Base-by-base conservation (phyloP, 2,113 vertebrate genomes). In the Campylomormyrus tamandua region DNA sequence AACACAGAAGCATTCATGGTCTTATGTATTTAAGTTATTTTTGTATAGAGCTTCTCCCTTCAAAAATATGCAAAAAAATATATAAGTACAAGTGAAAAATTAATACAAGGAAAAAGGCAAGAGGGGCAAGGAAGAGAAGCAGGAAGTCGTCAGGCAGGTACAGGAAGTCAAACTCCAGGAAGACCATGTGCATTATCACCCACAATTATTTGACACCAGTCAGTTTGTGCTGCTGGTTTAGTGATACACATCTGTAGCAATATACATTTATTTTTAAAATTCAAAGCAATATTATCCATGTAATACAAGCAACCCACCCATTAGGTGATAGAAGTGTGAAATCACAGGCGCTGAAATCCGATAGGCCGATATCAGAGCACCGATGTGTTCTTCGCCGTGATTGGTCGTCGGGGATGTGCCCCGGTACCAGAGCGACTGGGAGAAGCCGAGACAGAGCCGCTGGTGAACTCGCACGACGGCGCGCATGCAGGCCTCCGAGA, bases 261-360 rank as follows among this genome's bases (percentile, higher is more conserved):
- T 80, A 80, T 19, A 39, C 39, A 31, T 35, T 42, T 3, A 83
- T 42, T 3, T 9, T 8, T 0, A 35, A 83, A 83, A 83, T 83
- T 39, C 19, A 45, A 83, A 83, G 15, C n/a, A 52, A 3, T n/a
- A 19, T 62, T 24, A 24, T n/a, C 8, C 31, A 87, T 53, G 17
- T 87, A 31, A 87, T 52, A 87, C 7, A 4, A 2, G 10, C 39
- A 27, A 77, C 93, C 89, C 95, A 99, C 98, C 97, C 90, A 99
- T 96, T 49, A 99, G 93, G 83, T 97, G 96, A 92, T 97, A 99
- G 93, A 97, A 97, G 42, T 93, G 95, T 27, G 97, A 94, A 87
- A 99, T 95, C 89, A 99, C 88, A 45, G 96, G 96, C 19, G 96
- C 96, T 17, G 97, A 97, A n/a, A 98, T 98, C 94, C 98, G 97